Conservation (phyloP, 53 echinoderm and acorn worm genomes). For the Antedon mediterranea region DNA sequence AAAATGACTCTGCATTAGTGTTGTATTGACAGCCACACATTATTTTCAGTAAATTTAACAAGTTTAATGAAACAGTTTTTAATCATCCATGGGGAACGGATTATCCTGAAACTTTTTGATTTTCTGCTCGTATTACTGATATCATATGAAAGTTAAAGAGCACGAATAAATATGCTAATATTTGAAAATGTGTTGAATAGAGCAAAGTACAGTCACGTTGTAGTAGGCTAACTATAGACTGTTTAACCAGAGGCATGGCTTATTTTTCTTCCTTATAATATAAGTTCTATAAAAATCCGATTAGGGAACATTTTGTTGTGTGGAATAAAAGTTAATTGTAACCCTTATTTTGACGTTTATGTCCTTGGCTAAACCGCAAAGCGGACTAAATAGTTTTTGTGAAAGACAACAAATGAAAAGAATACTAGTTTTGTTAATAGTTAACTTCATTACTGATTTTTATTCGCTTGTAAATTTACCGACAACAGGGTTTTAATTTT, state of each 20-base stretch:
- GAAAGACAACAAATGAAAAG: neutral
- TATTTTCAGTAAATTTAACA: constrained; percentile 1
- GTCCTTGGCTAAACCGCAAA: neutral
- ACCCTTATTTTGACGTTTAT: neutral
- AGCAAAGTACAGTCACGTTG: neutral
- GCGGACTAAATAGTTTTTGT: neutral
- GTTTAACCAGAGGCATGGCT: neutral
- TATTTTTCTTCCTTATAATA: neutral
- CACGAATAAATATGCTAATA: neutral
- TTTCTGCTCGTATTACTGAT: neutral
- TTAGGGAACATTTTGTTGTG: neutral
- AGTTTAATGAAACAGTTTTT: neutral
- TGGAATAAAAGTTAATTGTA: constrained; percentile 1
- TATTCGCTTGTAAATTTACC: neutral
- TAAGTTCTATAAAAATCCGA: neutral
- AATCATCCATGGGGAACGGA: neutral
- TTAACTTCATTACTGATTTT: neutral
- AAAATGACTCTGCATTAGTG: neutral
- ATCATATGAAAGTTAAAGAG: neutral
- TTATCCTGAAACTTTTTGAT: neutral
- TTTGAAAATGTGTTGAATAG: neutral
- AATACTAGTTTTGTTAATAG: neutral
- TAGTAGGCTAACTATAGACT: neutral
- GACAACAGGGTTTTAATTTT: neutral
- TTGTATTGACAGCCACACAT: neutral